Evolutionary conservation across 2,888 invertebrate genomes (phyloP).

Genomic region (Calliphora vomitoria): DNA sequence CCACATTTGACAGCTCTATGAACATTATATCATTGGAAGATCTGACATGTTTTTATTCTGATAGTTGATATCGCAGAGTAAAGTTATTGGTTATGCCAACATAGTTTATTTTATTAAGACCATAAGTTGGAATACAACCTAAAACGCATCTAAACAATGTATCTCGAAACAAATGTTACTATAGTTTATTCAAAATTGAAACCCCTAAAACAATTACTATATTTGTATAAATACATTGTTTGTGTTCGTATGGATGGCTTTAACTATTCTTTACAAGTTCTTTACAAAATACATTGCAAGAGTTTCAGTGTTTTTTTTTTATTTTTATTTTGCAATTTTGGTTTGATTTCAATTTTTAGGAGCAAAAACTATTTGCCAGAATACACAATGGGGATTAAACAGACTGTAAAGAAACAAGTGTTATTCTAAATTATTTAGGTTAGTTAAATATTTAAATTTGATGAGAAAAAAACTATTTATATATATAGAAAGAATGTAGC

Average conservation of each 20-base stretch:
- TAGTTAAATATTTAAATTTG: conserved; percentile 60
- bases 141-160: no score
- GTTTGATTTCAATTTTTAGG: conserved; percentile 47
- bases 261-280: conserved; percentile 31
- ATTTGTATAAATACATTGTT: not conserved
- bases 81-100: no score
- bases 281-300: not conserved
- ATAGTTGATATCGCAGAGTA: no score
- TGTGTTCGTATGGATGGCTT: not conserved
- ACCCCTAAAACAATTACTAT: not conserved
- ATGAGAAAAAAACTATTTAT: not conserved
- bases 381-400: conserved; percentile 48
- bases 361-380: conserved; percentile 14
- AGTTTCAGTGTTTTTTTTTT: not conserved
- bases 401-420: conserved; percentile 50
- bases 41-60: no score
- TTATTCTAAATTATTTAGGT: conserved; percentile 53
- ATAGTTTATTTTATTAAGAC: no score
- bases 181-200: not conserved
- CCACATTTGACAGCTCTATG: no score
- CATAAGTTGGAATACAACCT: no score
- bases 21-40: no score
- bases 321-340: conserved; percentile 41
- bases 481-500: not conserved
- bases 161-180: no score